phyloP scores from a whole-genome alignment of 2,888 invertebrate genomes.

The Caenorhabditis sp. region DNA sequence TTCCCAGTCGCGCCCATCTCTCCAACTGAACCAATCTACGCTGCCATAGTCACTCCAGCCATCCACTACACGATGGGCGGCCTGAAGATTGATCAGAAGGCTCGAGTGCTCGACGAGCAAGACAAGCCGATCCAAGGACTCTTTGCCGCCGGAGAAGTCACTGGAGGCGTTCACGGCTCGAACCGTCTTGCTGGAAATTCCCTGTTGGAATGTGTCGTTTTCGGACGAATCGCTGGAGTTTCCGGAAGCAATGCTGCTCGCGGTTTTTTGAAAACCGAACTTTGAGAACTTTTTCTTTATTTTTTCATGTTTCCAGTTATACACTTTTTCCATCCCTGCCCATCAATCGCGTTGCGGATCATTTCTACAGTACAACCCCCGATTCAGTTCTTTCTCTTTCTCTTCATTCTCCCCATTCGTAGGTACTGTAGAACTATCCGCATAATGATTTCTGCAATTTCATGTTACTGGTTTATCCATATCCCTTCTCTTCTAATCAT shows the following conservation, averaged over 20 bases:
- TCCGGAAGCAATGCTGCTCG: constrained; percentile 15
- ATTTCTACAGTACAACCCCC: constrained; percentile 50
- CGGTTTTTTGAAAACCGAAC: constrained; percentile 22
- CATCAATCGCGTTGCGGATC: constrained; percentile 12
- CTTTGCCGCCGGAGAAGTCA: constrained; percentile 82
- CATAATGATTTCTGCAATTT: not conserved
- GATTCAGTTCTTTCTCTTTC: constrained; percentile 47
- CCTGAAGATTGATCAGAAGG: constrained; percentile 77
- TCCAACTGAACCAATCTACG: constrained; percentile 77
- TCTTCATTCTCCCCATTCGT: not conserved
- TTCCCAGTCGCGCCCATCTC: constrained; percentile 62
- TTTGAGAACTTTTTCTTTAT: constrained; percentile 1
- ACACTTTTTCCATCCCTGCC: not conserved
- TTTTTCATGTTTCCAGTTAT: too few relatives aligned
- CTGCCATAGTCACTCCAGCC: constrained; percentile 78
- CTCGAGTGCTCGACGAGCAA: constrained; percentile 78
- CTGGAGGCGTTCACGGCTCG: constrained; percentile 83
- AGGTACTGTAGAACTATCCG: constrained; percentile 53
- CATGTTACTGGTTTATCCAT: constrained; percentile 35
- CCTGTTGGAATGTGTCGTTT: constrained; percentile 83
- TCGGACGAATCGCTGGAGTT: constrained; percentile 81
- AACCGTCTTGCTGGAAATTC: constrained; percentile 83
- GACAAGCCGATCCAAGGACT: constrained; percentile 78
- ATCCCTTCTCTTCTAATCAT: not conserved
- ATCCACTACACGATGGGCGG: constrained; percentile 83